Conservation (phyloP, 2,797 vertebrate species). For the Carcharodon carcharias region DNA sequence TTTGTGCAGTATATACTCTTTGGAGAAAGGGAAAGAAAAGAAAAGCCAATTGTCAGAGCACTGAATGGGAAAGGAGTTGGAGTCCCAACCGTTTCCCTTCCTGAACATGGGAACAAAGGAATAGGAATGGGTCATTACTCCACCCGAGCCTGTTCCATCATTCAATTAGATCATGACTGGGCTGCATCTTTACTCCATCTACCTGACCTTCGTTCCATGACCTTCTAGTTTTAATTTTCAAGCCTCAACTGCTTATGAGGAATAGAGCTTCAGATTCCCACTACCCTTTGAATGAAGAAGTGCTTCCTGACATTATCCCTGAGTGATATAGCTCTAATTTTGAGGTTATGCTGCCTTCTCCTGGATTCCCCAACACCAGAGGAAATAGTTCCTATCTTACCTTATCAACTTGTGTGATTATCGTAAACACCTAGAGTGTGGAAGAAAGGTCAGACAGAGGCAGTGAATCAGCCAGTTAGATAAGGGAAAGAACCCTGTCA, state of each 20-base stretch:
- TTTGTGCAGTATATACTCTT: background rate
- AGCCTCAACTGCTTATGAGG: background rate
- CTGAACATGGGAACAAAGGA: background rate
- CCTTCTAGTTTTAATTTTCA: background rate
- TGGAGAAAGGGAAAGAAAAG: too few relatives aligned
- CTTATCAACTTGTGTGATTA: background rate
- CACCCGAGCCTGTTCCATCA: too few relatives aligned
- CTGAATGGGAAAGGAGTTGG: background rate
- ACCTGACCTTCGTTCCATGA: too few relatives aligned
- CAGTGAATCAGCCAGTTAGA: background rate
- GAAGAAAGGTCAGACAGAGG: background rate
- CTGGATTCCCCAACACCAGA: background rate
- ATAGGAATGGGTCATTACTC: too few relatives aligned
- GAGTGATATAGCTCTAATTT: background rate
- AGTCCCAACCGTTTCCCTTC: background rate
- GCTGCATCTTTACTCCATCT: too few relatives aligned
- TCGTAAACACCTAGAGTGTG: background rate
- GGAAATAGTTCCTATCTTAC: too few relatives aligned
- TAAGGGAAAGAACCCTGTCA: background rate
- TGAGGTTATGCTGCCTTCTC: background rate
- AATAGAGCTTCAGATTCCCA: background rate
- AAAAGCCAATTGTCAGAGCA: background rate
- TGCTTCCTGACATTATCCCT: background rate
- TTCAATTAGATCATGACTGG: too few relatives aligned
- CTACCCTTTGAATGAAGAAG: too few relatives aligned